These are phyloP conservation scores for Anguilla megastoma DNA, from an alignment of 2,797 vertebrate genomes.

Conservation along the genomic window DNA sequence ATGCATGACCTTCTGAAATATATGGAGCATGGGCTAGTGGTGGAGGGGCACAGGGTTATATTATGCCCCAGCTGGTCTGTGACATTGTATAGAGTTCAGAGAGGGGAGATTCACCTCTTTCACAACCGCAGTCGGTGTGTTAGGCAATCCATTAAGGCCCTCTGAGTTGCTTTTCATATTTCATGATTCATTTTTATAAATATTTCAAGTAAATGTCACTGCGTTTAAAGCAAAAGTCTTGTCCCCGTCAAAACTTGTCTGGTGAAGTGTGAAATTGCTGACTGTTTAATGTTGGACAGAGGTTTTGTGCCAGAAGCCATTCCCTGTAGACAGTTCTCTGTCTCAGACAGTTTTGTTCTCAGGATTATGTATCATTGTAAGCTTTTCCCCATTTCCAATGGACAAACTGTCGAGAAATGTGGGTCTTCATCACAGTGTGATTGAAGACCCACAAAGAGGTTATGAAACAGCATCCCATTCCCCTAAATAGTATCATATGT, in stretches of 20 bases:
- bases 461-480: not conserved
- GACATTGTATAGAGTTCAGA: not conserved
- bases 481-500: not conserved
- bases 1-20: not conserved
- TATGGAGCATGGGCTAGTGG: not conserved
- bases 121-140: constrained; percentile 41
- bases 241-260: constrained; percentile 38
- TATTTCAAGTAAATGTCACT: constrained; percentile 53
- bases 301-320: not conserved
- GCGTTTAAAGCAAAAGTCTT: constrained; percentile 54
- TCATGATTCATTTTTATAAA: constrained; percentile 59
- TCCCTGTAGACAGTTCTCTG: not conserved
- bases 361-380: not conserved
- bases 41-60: not conserved
- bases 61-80: not conserved
- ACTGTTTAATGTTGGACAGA: not conserved
- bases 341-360: not conserved
- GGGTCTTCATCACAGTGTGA: not conserved
- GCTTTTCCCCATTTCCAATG: not conserved
- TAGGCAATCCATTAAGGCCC: constrained; percentile 61
- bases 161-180: constrained; percentile 63
- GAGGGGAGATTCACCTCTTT: constrained; percentile 40
- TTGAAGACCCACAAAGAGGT: not conserved
- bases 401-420: not conserved
- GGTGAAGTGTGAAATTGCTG: not conserved